Conservation (phyloP, 2,113 vertebrate species). For the Zosterops pallidus region DNA sequence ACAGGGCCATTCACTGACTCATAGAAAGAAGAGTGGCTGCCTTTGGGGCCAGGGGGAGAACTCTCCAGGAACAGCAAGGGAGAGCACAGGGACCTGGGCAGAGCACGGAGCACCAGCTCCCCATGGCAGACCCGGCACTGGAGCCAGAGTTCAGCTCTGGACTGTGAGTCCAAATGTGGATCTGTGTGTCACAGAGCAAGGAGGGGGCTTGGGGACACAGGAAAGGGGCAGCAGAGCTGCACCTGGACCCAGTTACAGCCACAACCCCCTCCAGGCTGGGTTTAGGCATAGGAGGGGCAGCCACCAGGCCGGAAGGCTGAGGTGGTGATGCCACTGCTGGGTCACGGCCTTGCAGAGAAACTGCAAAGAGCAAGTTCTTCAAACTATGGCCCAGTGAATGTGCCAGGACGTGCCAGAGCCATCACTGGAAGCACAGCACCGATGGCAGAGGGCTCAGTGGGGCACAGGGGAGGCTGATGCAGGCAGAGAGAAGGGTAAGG, state of each 20-base stretch:
- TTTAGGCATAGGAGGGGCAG: not conserved
- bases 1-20: not conserved
- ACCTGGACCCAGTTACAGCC: not conserved
- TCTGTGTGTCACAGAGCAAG: not conserved
- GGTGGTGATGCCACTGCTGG: not conserved
- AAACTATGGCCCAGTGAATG: not conserved
- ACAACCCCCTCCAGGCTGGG: not conserved
- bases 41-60: not conserved
- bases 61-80: not conserved
- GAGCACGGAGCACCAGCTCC: not conserved
- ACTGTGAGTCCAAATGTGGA: rapidly evolving
- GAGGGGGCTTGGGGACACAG: not conserved
- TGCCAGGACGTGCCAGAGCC: not conserved
- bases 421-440: rapidly evolving
- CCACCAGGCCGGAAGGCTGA: not conserved
- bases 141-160: not conserved
- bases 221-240: not conserved
- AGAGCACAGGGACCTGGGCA: not conserved
- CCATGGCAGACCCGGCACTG: rapidly evolving
- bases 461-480: conserved; percentile 8
- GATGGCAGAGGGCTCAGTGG: not conserved
- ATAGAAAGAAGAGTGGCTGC: not conserved
- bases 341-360: not conserved
- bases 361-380: not conserved
- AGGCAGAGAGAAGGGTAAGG: conserved; percentile 70